phyloP scores from a whole-genome alignment of 1,140 invertebrate genomes.

The Ylistrum balloti region DNA sequence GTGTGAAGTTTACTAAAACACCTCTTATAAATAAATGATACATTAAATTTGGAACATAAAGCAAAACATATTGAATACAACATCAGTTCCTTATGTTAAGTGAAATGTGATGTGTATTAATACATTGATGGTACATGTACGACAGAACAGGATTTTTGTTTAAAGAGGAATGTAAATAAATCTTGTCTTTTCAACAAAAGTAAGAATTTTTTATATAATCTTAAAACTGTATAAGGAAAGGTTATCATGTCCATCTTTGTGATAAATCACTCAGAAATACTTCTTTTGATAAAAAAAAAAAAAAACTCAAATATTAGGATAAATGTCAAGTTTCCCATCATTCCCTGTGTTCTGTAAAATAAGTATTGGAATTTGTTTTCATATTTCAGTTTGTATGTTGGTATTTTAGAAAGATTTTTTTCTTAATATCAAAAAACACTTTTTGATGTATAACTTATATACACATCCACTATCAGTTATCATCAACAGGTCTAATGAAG shows the following conservation, averaged over 20 bases:
- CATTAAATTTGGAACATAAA: too few species aligned
- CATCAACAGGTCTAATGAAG: background rate
- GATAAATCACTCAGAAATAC: background rate
- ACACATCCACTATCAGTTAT: background rate
- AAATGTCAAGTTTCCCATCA: background rate
- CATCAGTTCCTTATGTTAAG: too few species aligned
- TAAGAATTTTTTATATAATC: too few species aligned
- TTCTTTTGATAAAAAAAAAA: background rate
- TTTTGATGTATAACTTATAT: background rate
- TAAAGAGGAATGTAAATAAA: too few species aligned
- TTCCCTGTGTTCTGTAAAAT: background rate
- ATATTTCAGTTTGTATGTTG: background rate
- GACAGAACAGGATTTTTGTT: too few species aligned
- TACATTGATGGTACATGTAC: too few species aligned
- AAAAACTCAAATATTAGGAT: background rate
- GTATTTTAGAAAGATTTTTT: background rate
- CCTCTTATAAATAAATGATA: too few species aligned
- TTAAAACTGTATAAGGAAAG: too few species aligned
- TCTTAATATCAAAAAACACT: background rate
- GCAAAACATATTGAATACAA: too few species aligned
- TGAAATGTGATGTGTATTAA: too few species aligned
- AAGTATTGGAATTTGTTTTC: background rate
- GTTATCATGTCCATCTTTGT: background rate
- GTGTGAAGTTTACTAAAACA: too few species aligned
- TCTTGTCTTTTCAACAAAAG: too few species aligned